Evolutionary conservation across 2,113 vertebrate species (phyloP), one percentile per base, ranked within the genome.

Genomic region (Aythya baeri): DNA sequence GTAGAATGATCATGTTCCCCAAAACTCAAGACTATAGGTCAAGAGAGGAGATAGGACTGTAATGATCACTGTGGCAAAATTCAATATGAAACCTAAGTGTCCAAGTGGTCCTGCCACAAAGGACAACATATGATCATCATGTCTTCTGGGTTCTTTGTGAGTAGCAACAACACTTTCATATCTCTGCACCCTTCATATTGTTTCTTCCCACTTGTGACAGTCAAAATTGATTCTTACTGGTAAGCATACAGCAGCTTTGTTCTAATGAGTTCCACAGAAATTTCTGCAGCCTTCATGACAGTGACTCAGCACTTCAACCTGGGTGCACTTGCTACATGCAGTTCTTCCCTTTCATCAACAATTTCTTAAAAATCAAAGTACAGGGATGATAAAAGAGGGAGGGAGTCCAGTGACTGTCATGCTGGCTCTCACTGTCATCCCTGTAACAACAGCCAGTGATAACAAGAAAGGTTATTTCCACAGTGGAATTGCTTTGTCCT

Each of bases 381-480:
- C 29, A 7, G 46, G 32, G 4, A 50, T 88, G 68, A 73, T 12
- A 57, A 54, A 91, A 82, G 58, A 72, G 61, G 6, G 55, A 94
- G 41, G 16, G 54, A 73, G n/a, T 68, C 66, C 58, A 82, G 55
- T 31, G 50, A 76, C 74, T 41, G 55, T 65, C 59, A 62, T 49
- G 17, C 54, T 81, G 59, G 57, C 32, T 78, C 43, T 72, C 17
- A 7, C 58, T 79, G 7, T 87, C 86, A 70, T 66, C 54, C 34
- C 49, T 67, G 20, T 66, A 67, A 79, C 91, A 82, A 34, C 54
- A 82, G 66, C 23, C 65, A 81, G 62, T 70, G 91, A 87, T 86
- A 94, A 81, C 58, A 91, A 58, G 61, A 71, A 89, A 93, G 43
- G 62, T 92, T 92, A 89, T 91, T 77, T 70, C 77, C 46, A 7